Conservation (phyloP, 2,797 vertebrate species). For the Perodicticus potto region DNA sequence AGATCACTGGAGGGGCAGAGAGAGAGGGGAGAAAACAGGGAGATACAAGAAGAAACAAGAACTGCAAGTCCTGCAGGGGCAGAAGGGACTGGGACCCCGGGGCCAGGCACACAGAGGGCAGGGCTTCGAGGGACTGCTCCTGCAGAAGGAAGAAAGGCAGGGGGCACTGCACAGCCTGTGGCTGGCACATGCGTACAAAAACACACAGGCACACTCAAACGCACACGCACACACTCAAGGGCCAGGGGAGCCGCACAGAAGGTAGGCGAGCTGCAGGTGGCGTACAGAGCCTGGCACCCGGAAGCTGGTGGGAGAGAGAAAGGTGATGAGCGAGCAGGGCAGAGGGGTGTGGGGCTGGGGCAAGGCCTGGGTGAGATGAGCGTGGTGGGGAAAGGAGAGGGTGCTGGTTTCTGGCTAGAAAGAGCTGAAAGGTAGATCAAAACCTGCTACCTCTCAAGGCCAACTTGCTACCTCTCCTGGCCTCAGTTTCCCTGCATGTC, state of each 20-base stretch:
- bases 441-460: background rate
- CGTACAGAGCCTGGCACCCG: conserved; percentile 57
- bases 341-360: background rate
- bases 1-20: conserved; percentile 98
- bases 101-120: background rate
- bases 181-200: background rate
- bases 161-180: conserved; percentile 71
- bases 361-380: conserved; percentile 46
- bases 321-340: conserved; percentile 53
- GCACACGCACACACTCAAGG: background rate
- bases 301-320: conserved; percentile 84
- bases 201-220: background rate
- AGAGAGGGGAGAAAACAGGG: conserved; percentile 96
- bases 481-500: conserved; percentile 29
- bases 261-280: conserved; percentile 77
- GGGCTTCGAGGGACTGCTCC: conserved; percentile 54
- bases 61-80: conserved; percentile 85
- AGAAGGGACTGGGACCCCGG: conserved; percentile 43
- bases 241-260: conserved; percentile 49
- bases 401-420: conserved; percentile 31
- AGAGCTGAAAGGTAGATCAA: background rate
- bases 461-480: background rate
- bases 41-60: conserved; percentile 90
- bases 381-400: conserved; percentile 70
- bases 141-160: conserved; percentile 73